phyloP scores from a whole-genome alignment of 2,797 vertebrate species.

The Borostomias antarcticus region DNA sequence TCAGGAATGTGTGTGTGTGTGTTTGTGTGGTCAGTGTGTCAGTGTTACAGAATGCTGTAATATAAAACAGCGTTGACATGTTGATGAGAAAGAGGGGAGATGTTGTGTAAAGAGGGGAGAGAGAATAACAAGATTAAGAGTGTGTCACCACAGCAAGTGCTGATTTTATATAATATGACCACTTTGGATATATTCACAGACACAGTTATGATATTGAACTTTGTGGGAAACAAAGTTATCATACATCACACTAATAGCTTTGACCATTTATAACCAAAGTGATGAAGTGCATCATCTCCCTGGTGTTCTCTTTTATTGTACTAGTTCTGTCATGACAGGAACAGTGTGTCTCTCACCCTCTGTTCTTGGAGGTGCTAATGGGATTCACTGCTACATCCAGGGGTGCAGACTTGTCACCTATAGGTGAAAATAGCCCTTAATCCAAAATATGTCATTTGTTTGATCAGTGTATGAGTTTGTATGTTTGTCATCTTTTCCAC shows the following conservation, averaged over 20 bases:
- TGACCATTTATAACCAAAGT: too few relatives aligned
- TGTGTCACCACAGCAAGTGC: constrained; percentile 3
- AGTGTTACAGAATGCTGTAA: constrained; percentile 15
- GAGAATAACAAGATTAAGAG: background rate
- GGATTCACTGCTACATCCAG: constrained; percentile 66
- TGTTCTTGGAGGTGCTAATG: constrained; percentile 77
- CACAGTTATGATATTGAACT: constrained; percentile 40
- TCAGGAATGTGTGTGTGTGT: constrained; percentile 16
- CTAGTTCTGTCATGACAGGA: constrained; percentile 59
- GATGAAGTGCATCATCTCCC: constrained; percentile 49
- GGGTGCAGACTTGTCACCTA: too few relatives aligned
- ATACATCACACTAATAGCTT: constrained; percentile 8
- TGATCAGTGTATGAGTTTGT: too few relatives aligned
- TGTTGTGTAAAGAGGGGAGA: constrained; percentile 13
- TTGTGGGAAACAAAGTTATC: background rate
- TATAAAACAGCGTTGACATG: constrained; percentile 20
- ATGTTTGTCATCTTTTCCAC: too few relatives aligned
- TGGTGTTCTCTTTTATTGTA: constrained; percentile 48
- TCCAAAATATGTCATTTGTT: too few relatives aligned
- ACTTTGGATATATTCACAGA: background rate
- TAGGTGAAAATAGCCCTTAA: too few relatives aligned
- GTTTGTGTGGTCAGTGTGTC: background rate
- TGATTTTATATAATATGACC: background rate
- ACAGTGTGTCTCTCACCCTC: constrained; percentile 67
- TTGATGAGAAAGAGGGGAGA: constrained; percentile 17